Base-by-base conservation (phyloP, 2,888 invertebrate species). In the Pilophorus perplexus region DNA sequence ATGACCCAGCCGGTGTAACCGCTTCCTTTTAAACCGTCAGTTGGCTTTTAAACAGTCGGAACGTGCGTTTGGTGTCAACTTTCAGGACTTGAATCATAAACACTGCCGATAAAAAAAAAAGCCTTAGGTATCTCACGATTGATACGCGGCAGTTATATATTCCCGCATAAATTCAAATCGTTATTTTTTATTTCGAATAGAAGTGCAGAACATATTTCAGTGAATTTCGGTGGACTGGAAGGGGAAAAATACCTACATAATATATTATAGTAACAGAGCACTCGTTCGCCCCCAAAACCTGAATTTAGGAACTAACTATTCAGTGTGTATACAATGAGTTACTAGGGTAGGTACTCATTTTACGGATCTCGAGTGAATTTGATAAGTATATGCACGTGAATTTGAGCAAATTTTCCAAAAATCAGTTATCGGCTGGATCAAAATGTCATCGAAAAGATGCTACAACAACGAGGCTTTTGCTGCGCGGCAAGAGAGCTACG, bases 391-490 rank as follows among this genome's bases (percentile, higher is more conserved):
- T 50, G 22, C 10, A 22, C 5, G 5, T 42, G 16, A 6, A 10
- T 42, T 12, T 23, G 46, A 46, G 46, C 4, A 12, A 46, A 5
- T 3, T 20, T 18, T 20, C 12, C 12, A 16, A 46, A 46, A 16
- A 16, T 5, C 3, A 2, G 14, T 46, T 16, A 12, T 5, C 18
- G 14, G 12, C 12, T 3, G 3, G 38, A 3, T 38, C 14, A 6
- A 3, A 28, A 66, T 66, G 66, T 25, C 66, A 14, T 46, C 55
- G 10, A 64, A 52, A 50, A 22, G 48, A 23, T 66, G 66, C 38
- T 66, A 66, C 33, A 66, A 66, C 27, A 66, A 66, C 48, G 66
- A 37, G 8, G 66, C 66, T 10, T 66, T 66, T 16, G 40, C 37
- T 12, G 37, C 25, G 14, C 22, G 37, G 20, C 22, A 33, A 14